phyloP scores from a whole-genome alignment of 2,888 invertebrate genomes.

The Tetropium fuscum region DNA sequence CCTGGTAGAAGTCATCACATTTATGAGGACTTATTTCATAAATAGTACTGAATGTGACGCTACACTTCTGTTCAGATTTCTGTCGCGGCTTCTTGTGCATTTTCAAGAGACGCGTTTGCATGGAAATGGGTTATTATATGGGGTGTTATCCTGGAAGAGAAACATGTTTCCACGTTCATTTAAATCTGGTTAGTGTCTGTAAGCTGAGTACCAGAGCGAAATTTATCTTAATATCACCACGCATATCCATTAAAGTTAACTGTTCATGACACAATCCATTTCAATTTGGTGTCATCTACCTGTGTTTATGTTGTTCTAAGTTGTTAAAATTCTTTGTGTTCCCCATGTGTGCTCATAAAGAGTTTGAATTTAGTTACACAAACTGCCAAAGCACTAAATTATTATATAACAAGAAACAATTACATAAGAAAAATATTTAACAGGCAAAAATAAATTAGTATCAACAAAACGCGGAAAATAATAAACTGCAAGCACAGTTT shows the following conservation, averaged over 20 bases:
- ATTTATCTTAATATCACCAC: slow-evolving; percentile 40
- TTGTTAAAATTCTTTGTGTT: no score
- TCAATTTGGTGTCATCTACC: slow-evolving; percentile 39
- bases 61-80: slow-evolving; percentile 56
- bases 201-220: slow-evolving; percentile 36
- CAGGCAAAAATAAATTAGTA: no score
- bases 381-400: no score
- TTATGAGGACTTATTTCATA: slow-evolving; percentile 34
- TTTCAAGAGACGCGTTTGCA: slow-evolving; percentile 70
- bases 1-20: slow-evolving; percentile 1
- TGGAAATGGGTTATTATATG: slow-evolving; percentile 70
- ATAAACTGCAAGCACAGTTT: no score
- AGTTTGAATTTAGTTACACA: no score
- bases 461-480: no score
- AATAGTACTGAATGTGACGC: slow-evolving; percentile 58
- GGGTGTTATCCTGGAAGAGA: slow-evolving; percentile 53
- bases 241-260: slow-evolving; percentile 44
- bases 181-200: slow-evolving; percentile 55
- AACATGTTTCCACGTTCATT: slow-evolving; percentile 47
- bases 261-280: slow-evolving; percentile 44
- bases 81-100: slow-evolving; percentile 55
- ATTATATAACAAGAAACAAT: no score
- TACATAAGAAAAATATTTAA: no score
- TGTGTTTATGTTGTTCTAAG: slow-evolving; percentile 11
- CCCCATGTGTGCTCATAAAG: no score